phyloP scores from a whole-genome alignment of 2,113 vertebrate genomes.

The Ramphastos sulfuratus region DNA sequence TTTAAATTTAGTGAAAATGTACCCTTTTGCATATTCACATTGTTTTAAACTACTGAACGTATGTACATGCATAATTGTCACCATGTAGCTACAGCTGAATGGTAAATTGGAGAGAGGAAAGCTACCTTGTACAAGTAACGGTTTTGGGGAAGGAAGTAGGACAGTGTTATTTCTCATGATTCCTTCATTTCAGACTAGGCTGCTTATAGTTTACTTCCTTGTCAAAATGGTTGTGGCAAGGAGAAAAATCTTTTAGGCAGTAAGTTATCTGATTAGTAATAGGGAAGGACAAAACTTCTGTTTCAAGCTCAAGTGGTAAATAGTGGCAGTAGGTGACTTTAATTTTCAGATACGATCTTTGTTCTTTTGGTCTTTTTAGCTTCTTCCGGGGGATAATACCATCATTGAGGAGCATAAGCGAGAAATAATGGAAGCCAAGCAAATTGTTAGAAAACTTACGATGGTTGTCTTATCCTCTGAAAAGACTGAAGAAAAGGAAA shows the following conservation, averaged over 20 bases:
- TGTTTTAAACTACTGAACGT: not conserved
- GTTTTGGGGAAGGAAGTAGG: not conserved
- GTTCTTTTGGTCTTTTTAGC: slow-evolving; percentile 69
- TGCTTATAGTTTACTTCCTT: not conserved
- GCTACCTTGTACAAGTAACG: not conserved
- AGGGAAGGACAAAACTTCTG: not conserved
- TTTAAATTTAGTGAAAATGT: not conserved
- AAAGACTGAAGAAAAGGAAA: slow-evolving; percentile 88
- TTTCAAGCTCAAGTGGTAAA: not conserved
- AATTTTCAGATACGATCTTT: not conserved
- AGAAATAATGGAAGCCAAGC: slow-evolving; percentile 94
- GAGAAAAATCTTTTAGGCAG: not conserved
- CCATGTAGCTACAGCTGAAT: not conserved
- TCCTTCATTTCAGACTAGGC: not conserved
- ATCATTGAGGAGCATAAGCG: slow-evolving; percentile 94
- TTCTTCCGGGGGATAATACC: slow-evolving; percentile 88
- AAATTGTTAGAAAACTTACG: slow-evolving; percentile 94
- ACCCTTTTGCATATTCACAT: not conserved
- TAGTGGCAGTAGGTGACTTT: not conserved
- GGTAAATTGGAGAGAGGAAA: not conserved
- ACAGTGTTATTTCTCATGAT: not conserved
- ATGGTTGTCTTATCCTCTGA: slow-evolving; percentile 95
- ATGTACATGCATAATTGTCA: accelerated
- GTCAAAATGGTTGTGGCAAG: not conserved
- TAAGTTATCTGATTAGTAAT: not conserved